Percentiles rank a stretch among this genome's conserved stretches.
phyloP scores from a whole-genome alignment of 1,140 invertebrate genomes.

The Zaprionus ghesquierei region DNA sequence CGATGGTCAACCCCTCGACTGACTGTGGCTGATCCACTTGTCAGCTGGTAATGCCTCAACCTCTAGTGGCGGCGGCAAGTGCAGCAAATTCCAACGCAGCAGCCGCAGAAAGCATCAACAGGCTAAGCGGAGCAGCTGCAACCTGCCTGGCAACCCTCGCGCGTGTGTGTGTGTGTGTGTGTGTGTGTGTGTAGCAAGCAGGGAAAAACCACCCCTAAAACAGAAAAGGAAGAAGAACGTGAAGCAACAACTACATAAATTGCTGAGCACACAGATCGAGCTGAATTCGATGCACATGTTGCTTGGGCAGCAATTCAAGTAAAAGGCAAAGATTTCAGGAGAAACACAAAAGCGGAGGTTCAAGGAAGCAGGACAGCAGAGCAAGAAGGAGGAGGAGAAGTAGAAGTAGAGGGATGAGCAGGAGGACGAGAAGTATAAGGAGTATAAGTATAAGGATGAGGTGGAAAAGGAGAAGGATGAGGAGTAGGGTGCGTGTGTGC shows the following conservation, averaged over 20 bases:
- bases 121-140: constrained; percentile 60
- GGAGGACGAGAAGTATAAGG: constrained; percentile 1
- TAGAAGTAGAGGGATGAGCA: constrained; percentile 2
- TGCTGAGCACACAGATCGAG: constrained; percentile 47
- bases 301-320: constrained; percentile 54
- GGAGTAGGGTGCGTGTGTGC: constrained; percentile 55
- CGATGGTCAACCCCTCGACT: constrained; percentile 23
- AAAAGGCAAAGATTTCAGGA: constrained; percentile 72
- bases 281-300: constrained; percentile 61
- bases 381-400: neutral
- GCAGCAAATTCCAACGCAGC: constrained; percentile 26
- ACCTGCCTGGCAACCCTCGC: constrained; percentile 67
- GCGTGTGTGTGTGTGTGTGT: no score
- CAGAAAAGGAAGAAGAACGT: neutral
- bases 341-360: constrained; percentile 32
- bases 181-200: neutral
- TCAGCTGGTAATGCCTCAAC: constrained; percentile 35
- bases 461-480: neutral
- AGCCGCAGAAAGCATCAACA: constrained; percentile 14
- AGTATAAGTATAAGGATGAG: neutral
- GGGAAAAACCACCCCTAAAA: constrained; percentile 67
- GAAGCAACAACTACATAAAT: constrained; percentile 63
- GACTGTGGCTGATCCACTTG: constrained; percentile 33
- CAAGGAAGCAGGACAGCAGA: neutral
- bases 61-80: constrained; percentile 40